Evolutionary conservation across 1,140 invertebrate species (phyloP).

Genomic region (Delia radicum): DNA sequence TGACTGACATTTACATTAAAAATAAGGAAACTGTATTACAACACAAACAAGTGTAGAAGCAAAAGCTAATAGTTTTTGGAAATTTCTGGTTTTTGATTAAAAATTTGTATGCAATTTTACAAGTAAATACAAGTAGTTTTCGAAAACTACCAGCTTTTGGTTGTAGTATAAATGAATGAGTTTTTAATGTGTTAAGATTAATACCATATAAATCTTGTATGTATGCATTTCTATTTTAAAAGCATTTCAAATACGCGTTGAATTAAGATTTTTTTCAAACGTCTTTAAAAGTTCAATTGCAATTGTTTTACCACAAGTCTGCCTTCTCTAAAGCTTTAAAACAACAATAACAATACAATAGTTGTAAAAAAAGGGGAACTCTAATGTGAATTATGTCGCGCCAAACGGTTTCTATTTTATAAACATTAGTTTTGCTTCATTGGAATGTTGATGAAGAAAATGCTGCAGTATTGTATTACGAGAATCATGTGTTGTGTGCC

Average conservation of each 20-base stretch:
- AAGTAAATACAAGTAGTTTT: too few species aligned
- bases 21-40: too few species aligned
- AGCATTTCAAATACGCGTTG: background rate
- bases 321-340: background rate
- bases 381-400: background rate
- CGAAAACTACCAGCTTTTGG: too few species aligned
- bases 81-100: too few species aligned
- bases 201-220: background rate
- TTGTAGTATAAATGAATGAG: too few species aligned
- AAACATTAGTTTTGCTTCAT: background rate
- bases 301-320: background rate
- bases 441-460: background rate
- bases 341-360: background rate
- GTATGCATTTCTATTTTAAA: background rate
- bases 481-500: too few species aligned
- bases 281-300: background rate
- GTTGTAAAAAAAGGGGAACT: background rate
- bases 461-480: background rate
- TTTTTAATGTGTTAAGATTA: too few species aligned
- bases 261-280: background rate
- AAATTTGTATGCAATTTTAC: too few species aligned
- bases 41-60: too few species aligned
- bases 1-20: too few species aligned
- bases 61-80: too few species aligned
- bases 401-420: conserved; percentile 1